Base-by-base conservation (phyloP, 1,140 invertebrate species). In the Diorhabda sublineata region DNA sequence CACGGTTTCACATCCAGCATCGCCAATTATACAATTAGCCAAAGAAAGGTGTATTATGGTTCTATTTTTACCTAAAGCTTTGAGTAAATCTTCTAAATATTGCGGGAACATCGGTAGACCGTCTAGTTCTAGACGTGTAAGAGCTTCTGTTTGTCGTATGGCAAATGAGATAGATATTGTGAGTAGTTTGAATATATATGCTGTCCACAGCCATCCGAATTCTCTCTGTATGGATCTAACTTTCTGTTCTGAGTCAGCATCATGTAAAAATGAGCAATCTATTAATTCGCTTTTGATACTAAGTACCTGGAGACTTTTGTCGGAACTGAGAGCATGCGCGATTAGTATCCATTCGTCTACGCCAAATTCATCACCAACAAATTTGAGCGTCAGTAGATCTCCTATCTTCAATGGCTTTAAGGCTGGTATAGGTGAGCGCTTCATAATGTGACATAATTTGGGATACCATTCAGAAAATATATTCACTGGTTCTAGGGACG, bases 301-400 rank as follows among this genome's bases (percentile, higher is more conserved):
- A 41, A 87, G 79, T 41, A 83, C 82, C 73, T 87, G 86, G 43
- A 90, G 81, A 66, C 84, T 87, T 26, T 85, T 82, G 75, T 90
- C 90, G 44, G 86, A 82, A 3, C 87, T 85, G 2, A 91, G 72
- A 0, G 89, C 87, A 68, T 87, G 87, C 44, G 90, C 73, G 6
- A 90, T 87, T 0, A 88, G 88, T 9, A 81, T 82, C 89, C 89
- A 91, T 63, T 91, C 88, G 52, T 85, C 84, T 69, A 87, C 85
- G 75, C 89, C 90, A 11, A 91, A 84, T 42, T 88, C 83, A 77
- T 91, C 90, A 42, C 86, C 87, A 45, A 84, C 86, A 71, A 90
- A 88, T 69, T 89, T 87, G 63, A 90, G 70, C 5, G 84, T 69
- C 2, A 77, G 81, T 45, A 79, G 80, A 47, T 77, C 77, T 71